These are phyloP conservation scores for Lymantria dispar DNA, from an alignment of 2,888 invertebrate species.

Conservation along the genomic window DNA sequence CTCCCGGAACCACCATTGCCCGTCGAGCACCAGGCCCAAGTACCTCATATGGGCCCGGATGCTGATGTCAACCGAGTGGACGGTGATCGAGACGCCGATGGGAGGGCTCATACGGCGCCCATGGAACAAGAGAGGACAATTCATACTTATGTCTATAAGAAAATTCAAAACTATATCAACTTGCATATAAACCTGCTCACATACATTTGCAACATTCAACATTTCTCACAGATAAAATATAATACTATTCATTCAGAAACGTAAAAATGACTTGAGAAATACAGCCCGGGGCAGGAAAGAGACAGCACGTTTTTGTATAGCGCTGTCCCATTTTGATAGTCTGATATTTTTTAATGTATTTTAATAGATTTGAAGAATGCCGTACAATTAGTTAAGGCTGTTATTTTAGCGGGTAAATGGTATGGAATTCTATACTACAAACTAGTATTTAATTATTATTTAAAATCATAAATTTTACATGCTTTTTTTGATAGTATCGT, in stretches of 20 bases:
- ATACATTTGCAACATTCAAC: conserved; percentile 1
- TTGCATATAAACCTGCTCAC: too few relatives aligned
- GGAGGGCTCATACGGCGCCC: too few relatives aligned
- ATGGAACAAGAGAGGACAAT: too few relatives aligned
- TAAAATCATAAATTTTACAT: background rate
- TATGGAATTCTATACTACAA: background rate
- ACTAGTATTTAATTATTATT: background rate
- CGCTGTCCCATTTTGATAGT: background rate
- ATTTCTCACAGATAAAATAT: conserved; percentile 6
- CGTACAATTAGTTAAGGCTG: background rate
- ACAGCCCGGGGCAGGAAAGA: background rate
- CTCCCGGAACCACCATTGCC: too few relatives aligned
- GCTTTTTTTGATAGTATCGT: background rate
- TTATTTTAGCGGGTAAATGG: background rate
- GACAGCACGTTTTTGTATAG: background rate
- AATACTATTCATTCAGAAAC: conserved; percentile 10
- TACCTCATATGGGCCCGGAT: too few relatives aligned
- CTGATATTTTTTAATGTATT: conserved; percentile 4
- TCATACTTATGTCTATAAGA: too few relatives aligned
- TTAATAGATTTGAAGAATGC: conserved; percentile 3
- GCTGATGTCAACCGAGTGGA: too few relatives aligned
- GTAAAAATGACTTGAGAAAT: conserved; percentile 5
- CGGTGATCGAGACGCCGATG: too few relatives aligned
- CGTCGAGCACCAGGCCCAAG: too few relatives aligned
- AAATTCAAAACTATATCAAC: too few relatives aligned